These are phyloP conservation scores for Heliconius nattereri DNA, from an alignment of 1,140 invertebrate species.

Conservation along the genomic window DNA sequence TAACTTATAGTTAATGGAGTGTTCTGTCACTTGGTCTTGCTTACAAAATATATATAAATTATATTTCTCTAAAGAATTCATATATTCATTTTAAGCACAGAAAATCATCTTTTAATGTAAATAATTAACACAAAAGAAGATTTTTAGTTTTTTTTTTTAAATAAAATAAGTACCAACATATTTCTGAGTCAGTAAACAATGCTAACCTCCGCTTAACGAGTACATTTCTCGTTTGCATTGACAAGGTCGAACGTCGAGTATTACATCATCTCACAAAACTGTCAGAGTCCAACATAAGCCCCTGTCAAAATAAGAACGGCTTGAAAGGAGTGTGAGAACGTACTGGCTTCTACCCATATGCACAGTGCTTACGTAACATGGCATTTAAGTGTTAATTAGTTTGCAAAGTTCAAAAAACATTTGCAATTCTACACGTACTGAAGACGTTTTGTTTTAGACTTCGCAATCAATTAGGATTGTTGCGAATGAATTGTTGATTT, in stretches of 20 bases:
- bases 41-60: too few species aligned
- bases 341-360: neutral
- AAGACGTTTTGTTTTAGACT: neutral
- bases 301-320: slow-evolving; percentile 31
- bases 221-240: slow-evolving; percentile 39
- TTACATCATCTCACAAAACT: slow-evolving; percentile 44
- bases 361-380: slow-evolving; percentile 8
- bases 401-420: slow-evolving; percentile 19
- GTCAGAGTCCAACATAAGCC: slow-evolving; percentile 37
- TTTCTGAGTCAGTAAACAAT: slow-evolving; percentile 24
- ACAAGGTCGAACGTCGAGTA: slow-evolving; percentile 34
- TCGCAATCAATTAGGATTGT: neutral
- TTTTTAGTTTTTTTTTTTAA: neutral
- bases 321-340: slow-evolving; percentile 28
- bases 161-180: neutral
- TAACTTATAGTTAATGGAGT: too few species aligned
- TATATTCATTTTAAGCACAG: too few species aligned
- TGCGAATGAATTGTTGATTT: neutral
- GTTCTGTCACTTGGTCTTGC: too few species aligned
- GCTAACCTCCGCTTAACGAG: slow-evolving; percentile 34
- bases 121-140: neutral
- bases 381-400: slow-evolving; percentile 25
- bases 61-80: too few species aligned
- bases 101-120: neutral
- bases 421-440: neutral